Base-by-base conservation (phyloP, 2,797 vertebrate species). In the Mastacembelus armatus region DNA sequence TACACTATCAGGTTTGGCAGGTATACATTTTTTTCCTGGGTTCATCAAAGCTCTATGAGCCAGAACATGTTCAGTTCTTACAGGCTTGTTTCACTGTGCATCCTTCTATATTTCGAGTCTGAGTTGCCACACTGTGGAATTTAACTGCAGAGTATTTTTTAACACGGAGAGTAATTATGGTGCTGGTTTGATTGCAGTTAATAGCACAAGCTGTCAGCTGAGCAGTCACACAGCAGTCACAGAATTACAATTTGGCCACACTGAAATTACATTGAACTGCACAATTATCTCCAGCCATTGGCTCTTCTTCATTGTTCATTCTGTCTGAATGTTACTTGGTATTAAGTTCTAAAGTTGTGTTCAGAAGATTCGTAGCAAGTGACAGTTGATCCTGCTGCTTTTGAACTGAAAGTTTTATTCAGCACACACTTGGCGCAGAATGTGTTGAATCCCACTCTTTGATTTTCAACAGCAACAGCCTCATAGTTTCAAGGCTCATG, bases 1-100 rank as follows among this genome's bases (percentile, higher is more conserved):
- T 74, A 70, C 64, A 58, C 80, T 74, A 86, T 90, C 75, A 71
- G 79, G 69, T 85, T 77, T 86, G 83, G 90, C 86, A 89, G 85
- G 71, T 54, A 35, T 67, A 58, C 40, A 67, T 67, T 56, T 24
- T 59, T 58, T 19, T 45, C 74, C 76, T 68, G 76, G 81, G 88
- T 77, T 87, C 78, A 80, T 91, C 80, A 87, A 82, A 87, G 80
- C 48, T 47, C 27, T 26, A 8, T 15, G 44, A 82, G 84, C 50
- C 80, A 45, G 65, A 84, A 57, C 58, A 26, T 47, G 40, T 51
- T 78, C 39, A 16, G 6, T 74, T 83, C 80, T 71, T 1, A 26
- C 47, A 4, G 65, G 18, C 81, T 81, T 71, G 38, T 74, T 75
- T 73, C 74, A 36, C 64, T 5, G 39, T 14, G 72, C 62, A 32